phyloP scores from a whole-genome alignment of 2,113 vertebrate species.

The Gavialis gangeticus region DNA sequence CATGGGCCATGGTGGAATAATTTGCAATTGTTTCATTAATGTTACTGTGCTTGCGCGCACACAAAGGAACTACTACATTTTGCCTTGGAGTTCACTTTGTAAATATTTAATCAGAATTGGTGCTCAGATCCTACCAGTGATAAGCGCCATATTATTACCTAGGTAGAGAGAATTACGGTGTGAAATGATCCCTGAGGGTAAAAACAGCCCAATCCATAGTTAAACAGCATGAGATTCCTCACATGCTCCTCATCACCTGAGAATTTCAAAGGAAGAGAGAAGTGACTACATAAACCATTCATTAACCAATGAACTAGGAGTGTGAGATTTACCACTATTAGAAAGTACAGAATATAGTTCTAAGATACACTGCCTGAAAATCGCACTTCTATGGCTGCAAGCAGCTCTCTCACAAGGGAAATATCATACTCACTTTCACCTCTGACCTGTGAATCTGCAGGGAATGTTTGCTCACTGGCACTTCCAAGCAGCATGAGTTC shows the following conservation, averaged over 20 bases:
- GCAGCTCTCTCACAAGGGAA: not conserved
- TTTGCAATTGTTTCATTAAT: no score
- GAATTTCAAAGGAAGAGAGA: not conserved
- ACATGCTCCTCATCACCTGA: conserved; percentile 1
- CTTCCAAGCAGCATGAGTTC: not conserved
- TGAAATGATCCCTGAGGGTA: conserved; percentile 6
- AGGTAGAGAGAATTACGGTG: not conserved
- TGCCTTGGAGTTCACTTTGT: conserved; percentile 5
- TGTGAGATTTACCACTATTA: not conserved
- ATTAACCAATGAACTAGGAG: not conserved
- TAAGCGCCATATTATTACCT: not conserved
- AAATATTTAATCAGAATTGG: conserved; percentile 17
- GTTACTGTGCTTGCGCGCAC: not conserved
- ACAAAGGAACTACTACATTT: not conserved
- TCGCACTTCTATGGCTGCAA: not conserved
- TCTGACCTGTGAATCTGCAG: not conserved
- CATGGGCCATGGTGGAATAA: not conserved
- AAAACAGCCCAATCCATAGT: conserved; percentile 23
- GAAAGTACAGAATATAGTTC: no score
- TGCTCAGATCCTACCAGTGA: not conserved
- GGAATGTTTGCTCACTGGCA: not conserved
- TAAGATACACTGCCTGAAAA: not conserved
- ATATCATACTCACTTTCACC: not conserved
- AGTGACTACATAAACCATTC: not conserved
- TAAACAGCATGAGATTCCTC: not conserved